Evolutionary conservation across 2,113 vertebrate species (phyloP).

Genomic region (Nanger granti): DNA sequence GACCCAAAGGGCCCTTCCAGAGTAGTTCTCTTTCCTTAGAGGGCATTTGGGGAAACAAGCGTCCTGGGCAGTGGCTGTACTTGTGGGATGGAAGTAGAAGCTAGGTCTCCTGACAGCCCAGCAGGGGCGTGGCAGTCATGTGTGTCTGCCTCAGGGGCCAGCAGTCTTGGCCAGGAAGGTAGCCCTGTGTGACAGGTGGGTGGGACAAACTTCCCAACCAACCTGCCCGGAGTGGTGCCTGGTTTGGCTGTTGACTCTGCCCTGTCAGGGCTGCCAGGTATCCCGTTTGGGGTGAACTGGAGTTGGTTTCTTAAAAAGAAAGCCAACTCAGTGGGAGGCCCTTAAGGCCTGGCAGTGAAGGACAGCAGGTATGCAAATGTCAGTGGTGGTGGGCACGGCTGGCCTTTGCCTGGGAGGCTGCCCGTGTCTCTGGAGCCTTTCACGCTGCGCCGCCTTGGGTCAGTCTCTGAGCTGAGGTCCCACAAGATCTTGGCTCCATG

Average conservation of each 20-base stretch:
- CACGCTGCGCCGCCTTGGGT: not conserved
- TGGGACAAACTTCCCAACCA: not conserved
- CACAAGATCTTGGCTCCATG: fast-evolving
- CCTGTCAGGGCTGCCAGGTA: not conserved
- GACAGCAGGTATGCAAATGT: not conserved
- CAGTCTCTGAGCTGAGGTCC: not conserved
- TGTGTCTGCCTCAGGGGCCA: not conserved
- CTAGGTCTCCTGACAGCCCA: not conserved
- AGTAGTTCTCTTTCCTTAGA: not conserved
- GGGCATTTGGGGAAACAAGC: not conserved
- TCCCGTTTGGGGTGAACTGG: not conserved
- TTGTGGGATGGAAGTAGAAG: not conserved
- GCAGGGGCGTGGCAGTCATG: not conserved
- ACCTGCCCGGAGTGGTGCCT: not conserved
- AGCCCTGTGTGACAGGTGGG: not conserved
- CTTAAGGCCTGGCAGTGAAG: not conserved
- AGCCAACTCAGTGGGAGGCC: not conserved
- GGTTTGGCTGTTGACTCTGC: not conserved
- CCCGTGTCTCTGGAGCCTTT: not conserved
- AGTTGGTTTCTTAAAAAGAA: not conserved
- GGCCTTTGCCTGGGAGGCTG: not conserved
- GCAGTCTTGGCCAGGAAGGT: not conserved
- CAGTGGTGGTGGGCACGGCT: fast-evolving
- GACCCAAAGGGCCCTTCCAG: not conserved
- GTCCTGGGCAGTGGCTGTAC: not conserved